These are phyloP conservation scores for Physella acuta DNA, from an alignment of 1,140 invertebrate genomes.

Conservation along the genomic window DNA sequence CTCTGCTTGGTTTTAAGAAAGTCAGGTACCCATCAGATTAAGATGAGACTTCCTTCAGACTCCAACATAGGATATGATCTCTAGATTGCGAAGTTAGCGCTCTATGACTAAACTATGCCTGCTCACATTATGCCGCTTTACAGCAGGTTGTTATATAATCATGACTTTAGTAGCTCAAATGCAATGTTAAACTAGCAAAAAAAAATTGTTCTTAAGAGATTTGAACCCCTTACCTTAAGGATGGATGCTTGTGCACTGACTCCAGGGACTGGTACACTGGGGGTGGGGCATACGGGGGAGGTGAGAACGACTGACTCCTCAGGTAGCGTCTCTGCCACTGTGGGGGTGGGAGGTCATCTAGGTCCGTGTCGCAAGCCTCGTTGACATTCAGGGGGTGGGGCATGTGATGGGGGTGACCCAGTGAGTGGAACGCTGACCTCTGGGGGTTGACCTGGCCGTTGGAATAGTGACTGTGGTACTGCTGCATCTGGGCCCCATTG, in stretches of 20 bases:
- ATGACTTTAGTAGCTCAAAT: too few relatives aligned
- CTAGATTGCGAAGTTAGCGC: too few relatives aligned
- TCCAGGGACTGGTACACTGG: slow-evolving; percentile 8
- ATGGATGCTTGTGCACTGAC: neutral
- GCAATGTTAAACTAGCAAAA: too few relatives aligned
- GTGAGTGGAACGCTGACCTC: slow-evolving; percentile 2
- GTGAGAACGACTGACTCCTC: slow-evolving; percentile 5
- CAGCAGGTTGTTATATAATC: too few relatives aligned
- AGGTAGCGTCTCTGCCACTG: neutral
- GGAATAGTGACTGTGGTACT: neutral
- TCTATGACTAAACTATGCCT: too few relatives aligned
- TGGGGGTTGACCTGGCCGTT: neutral
- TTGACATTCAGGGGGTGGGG: neutral
- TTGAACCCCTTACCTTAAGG: slow-evolving; percentile 5
- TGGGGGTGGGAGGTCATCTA: slow-evolving; percentile 15
- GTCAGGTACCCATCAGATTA: too few relatives aligned
- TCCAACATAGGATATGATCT: too few relatives aligned
- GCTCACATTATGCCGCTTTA: too few relatives aligned
- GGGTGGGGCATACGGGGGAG: neutral
- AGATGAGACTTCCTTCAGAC: too few relatives aligned
- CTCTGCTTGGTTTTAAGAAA: too few relatives aligned
- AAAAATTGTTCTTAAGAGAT: too few relatives aligned
- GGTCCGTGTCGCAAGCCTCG: slow-evolving; percentile 21
- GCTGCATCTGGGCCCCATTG: neutral
- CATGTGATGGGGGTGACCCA: neutral